Evolutionary conservation across 2,888 invertebrate genomes (phyloP), one percentile per base, ranked within the genome.

Genomic region (Diadromus collaris): DNA sequence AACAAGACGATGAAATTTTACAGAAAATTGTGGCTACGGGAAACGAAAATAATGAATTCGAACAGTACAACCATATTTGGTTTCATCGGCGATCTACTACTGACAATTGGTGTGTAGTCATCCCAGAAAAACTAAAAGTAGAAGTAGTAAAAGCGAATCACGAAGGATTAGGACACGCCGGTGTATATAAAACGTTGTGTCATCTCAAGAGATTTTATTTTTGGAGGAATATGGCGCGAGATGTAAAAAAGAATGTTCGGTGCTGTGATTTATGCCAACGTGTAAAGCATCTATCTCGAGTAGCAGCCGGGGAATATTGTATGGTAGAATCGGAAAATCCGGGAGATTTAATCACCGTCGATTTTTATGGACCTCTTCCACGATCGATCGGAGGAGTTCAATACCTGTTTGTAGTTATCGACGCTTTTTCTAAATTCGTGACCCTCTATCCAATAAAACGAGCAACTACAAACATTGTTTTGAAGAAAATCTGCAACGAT

Each of bases 231-330:
- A 78, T 82, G 78, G 7, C 56, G n/a, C 7, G 32, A 10, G 74
- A 79, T 21, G 69, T 76, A 0, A 83, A 80, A n/a, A n/a, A 5
- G 27, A 80, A 46, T 10, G 21, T 74, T 0, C 2, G 13, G 3
- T 7, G 29, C 0, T 81, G 80, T 27, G 83, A 82, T 27, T n/a
- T 79, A 2, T 81, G 79, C 41, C 82, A 82, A 48, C n/a, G 80
- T 0, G 77, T 78, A 0, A 78, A 82, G 48, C 44, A 68, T 46
- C 51, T 74, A 2, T 21, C 48, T 5, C 54, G 60, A 7, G n/a
- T 24, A 0, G 67, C 75, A 24, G 78, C 69, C 7, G 79, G 78
- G 2, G 58, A 54, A 21, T 80, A 61, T 65, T 27, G 58, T 6
- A 19, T 60, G 16, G 75, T 79, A 3, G 10, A 29, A 16, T 48